Evolutionary conservation across 2,113 vertebrate genomes (phyloP).

Genomic region (Lamprotornis superbus): DNA sequence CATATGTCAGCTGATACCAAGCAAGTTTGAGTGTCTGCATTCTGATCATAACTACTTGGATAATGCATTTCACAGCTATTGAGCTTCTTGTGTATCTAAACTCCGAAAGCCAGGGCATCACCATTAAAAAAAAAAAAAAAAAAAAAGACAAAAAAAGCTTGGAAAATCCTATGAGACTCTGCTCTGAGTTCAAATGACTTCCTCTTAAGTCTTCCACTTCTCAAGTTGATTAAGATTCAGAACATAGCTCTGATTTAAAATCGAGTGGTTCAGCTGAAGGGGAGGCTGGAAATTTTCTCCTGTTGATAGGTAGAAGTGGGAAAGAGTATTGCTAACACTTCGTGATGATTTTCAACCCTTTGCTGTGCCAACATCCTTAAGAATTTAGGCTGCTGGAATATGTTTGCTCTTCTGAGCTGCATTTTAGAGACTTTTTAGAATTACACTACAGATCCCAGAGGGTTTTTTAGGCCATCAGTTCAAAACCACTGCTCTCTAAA

Average conservation of each 20-base stretch:
- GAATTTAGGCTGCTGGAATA: neutral
- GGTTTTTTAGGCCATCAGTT: neutral
- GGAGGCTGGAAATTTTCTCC: conserved; percentile 2
- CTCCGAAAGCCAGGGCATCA: neutral
- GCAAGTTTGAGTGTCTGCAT: conserved; percentile 36
- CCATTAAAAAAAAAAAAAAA: neutral
- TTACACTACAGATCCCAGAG: neutral
- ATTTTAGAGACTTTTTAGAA: neutral
- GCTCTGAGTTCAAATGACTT: neutral
- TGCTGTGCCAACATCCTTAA: neutral
- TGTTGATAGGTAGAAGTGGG: conserved; percentile 16
- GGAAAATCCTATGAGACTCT: neutral
- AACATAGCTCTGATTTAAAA: conserved; percentile 1
- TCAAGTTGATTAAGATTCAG: conserved; percentile 24
- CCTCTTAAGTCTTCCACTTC: conserved; percentile 14
- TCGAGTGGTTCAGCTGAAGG: neutral
- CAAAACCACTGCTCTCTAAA: neutral
- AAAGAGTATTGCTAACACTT: neutral
- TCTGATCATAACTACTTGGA: conserved; percentile 39
- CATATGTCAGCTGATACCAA: conserved; percentile 51
- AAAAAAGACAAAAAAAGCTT: neutral
- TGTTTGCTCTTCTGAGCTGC: neutral
- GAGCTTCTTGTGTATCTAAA: conserved; percentile 22
- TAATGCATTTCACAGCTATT: conserved; percentile 51
- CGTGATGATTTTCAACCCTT: neutral